Conservation (phyloP, 2,113 vertebrate species). For the Macrotus californicus region DNA sequence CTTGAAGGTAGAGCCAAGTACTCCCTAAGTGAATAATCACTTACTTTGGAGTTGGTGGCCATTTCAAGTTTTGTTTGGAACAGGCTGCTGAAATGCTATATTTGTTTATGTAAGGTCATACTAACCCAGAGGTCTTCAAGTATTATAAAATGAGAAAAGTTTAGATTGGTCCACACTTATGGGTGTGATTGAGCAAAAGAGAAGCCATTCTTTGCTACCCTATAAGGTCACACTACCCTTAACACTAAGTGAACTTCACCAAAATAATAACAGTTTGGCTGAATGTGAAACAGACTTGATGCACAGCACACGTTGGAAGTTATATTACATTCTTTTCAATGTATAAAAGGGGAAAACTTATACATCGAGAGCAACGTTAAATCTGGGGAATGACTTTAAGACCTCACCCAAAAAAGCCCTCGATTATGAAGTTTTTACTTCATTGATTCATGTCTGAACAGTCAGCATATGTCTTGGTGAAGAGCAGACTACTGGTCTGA, state of each 20-base stretch:
- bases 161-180: constrained; percentile 67
- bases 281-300: constrained; percentile 58
- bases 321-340: constrained; percentile 34
- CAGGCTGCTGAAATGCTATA: constrained; percentile 77
- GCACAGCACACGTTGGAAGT: constrained; percentile 31
- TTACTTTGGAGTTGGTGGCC: constrained; percentile 74
- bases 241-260: constrained; percentile 64
- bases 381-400: constrained; percentile 57
- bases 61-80: constrained; percentile 78
- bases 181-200: constrained; percentile 69
- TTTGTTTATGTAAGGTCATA: constrained; percentile 83
- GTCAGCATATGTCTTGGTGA: constrained; percentile 37
- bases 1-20: constrained; percentile 79
- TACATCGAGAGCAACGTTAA: not conserved
- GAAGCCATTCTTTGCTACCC: constrained; percentile 66
- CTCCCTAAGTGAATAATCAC: constrained; percentile 85
- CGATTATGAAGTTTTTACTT: constrained; percentile 60
- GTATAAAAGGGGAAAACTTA: not conserved
- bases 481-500: constrained; percentile 59
- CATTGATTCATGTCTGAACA: constrained; percentile 46
- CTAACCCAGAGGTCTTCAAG: constrained; percentile 80
- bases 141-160: constrained; percentile 73
- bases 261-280: constrained; percentile 47
- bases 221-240: constrained; percentile 70
- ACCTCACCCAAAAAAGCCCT: constrained; percentile 30